phyloP scores from a whole-genome alignment of 2,888 invertebrate species.

The Agrotis puta region DNA sequence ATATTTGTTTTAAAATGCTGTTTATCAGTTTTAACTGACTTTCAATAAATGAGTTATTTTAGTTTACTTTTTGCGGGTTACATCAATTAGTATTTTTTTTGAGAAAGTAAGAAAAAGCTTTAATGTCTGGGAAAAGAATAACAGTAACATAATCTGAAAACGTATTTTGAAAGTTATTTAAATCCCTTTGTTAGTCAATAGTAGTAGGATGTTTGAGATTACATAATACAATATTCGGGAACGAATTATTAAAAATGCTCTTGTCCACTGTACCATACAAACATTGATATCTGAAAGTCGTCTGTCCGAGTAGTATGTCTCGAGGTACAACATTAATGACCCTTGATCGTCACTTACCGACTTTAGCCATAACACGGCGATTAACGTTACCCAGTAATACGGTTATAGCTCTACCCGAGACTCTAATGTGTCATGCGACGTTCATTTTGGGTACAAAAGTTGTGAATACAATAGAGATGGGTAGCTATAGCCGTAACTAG shows the following conservation, averaged over 20 bases:
- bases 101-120: too few species aligned
- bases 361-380: conserved; percentile 68
- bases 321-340: conserved; percentile 59
- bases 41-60: too few species aligned
- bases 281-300: conserved; percentile 57
- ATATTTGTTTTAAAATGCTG: not conserved
- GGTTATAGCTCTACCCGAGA: conserved; percentile 20
- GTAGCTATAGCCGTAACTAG: too few species aligned
- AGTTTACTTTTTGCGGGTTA: too few species aligned
- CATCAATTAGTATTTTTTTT: too few species aligned
- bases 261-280: conserved; percentile 61
- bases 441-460: conserved; percentile 12
- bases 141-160: too few species aligned
- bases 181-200: too few species aligned
- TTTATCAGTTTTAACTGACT: not conserved
- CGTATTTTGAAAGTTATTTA: too few species aligned
- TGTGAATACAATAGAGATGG: too few species aligned
- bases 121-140: too few species aligned
- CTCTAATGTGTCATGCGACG: conserved; percentile 21
- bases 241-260: not conserved
- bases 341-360: conserved; percentile 58
- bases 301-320: conserved; percentile 63
- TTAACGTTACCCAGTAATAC: conserved; percentile 33
- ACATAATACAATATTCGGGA: too few species aligned
- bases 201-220: too few species aligned